Percentiles rank a stretch among this genome's conserved stretches.
Evolutionary conservation across 1,140 invertebrate species (phyloP).

Genomic region (Megathymus violae): DNA sequence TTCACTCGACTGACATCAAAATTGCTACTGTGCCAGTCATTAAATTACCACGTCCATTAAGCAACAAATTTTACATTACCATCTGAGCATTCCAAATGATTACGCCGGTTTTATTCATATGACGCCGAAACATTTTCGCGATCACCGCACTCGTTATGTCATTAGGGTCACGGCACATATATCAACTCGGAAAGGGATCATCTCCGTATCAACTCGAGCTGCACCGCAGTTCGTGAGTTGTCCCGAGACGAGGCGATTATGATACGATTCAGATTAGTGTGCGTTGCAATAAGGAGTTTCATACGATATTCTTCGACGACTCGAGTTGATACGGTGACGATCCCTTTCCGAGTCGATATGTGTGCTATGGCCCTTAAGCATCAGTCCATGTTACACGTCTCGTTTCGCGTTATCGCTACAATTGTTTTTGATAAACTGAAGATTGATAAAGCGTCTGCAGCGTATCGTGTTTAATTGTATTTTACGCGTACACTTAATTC

Average conservation of each 20-base stretch:
- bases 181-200: too few relatives aligned
- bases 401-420: constrained; percentile 7
- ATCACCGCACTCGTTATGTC: constrained; percentile 11
- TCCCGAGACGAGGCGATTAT: too few relatives aligned
- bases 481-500: constrained; percentile 2
- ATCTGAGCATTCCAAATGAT: neutral
- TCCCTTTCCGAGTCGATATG: too few relatives aligned
- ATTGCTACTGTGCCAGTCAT: constrained; percentile 4
- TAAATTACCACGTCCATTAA: constrained; percentile 8
- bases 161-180: too few relatives aligned
- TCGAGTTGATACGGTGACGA: too few relatives aligned
- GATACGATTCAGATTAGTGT: too few relatives aligned
- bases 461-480: constrained; percentile 8
- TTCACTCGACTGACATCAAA: constrained; percentile 11
- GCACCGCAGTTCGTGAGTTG: too few relatives aligned
- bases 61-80: constrained; percentile 21
- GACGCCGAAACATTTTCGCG: constrained; percentile 7
- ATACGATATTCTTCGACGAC: too few relatives aligned
- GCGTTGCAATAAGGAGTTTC: too few relatives aligned
- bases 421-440: constrained; percentile 25
- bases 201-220: too few relatives aligned
- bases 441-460: constrained; percentile 10
- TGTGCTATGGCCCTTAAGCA: too few relatives aligned
- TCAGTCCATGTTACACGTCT: constrained; percentile 16
- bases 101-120: constrained; percentile 21